These are phyloP conservation scores for Chymomyza costata DNA, from an alignment of 1,140 invertebrate species.

Conservation along the genomic window DNA sequence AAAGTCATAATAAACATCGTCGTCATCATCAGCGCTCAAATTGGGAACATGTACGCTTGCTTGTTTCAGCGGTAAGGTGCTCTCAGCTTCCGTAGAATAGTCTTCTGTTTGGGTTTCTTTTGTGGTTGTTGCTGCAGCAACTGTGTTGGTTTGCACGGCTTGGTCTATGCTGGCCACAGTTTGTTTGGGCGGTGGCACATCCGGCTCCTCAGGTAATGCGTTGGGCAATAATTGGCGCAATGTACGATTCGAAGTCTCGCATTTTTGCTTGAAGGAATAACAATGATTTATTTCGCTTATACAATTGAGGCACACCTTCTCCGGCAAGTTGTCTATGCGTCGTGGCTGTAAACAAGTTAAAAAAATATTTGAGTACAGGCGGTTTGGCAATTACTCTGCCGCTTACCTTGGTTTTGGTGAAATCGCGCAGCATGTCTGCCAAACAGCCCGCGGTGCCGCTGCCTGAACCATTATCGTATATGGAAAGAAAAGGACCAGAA, in stretches of 20 bases:
- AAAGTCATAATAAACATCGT: constrained; percentile 51
- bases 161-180: too few relatives aligned
- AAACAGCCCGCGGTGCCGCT: constrained; percentile 39
- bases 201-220: constrained; percentile 44
- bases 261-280: constrained; percentile 68
- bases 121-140: not conserved
- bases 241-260: constrained; percentile 62
- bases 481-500: constrained; percentile 54
- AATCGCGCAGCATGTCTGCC: constrained; percentile 60
- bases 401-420: constrained; percentile 56
- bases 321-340: constrained; percentile 52
- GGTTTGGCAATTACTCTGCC: not conserved
- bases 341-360: constrained; percentile 33
- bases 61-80: not conserved
- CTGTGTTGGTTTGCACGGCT: constrained; percentile 30
- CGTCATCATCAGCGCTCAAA: constrained; percentile 18
- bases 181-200: constrained; percentile 33
- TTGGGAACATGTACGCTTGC: not conserved
- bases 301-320: constrained; percentile 59
- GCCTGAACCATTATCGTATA: constrained; percentile 43
- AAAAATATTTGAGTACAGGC: not conserved
- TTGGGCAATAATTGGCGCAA: constrained; percentile 60
- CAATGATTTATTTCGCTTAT: constrained; percentile 69
- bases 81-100: constrained; percentile 6
- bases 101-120: constrained; percentile 13